Evolutionary conservation across 2,888 invertebrate genomes (phyloP).

Genomic region (Drosophila lacicola): DNA sequence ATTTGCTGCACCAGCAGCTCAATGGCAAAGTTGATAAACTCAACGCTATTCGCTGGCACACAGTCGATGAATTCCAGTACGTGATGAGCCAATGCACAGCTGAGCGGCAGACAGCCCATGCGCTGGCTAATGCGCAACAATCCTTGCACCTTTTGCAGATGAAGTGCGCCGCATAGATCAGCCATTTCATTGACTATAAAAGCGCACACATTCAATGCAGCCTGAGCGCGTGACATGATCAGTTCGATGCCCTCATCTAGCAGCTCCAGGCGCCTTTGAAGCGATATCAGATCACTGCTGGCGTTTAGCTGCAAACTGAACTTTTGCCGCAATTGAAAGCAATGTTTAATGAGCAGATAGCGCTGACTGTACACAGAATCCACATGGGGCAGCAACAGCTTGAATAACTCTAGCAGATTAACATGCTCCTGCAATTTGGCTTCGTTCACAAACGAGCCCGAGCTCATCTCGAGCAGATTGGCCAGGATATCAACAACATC

Average conservation of each 20-base stretch:
- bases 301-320: slow-evolving; percentile 65
- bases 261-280: slow-evolving; percentile 57
- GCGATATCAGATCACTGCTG: slow-evolving; percentile 60
- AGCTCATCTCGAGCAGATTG: slow-evolving; percentile 69
- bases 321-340: slow-evolving; percentile 68
- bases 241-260: slow-evolving; percentile 75
- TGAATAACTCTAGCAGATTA: slow-evolving; percentile 80
- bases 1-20: slow-evolving; percentile 83
- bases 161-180: slow-evolving; percentile 75
- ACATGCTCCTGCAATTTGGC: slow-evolving; percentile 60
- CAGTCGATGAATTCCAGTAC: slow-evolving; percentile 77
- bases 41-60: slow-evolving; percentile 62
- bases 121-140: slow-evolving; percentile 73
- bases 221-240: slow-evolving; percentile 70
- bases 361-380: slow-evolving; percentile 53
- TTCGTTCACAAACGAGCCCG: slow-evolving; percentile 39
- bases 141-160: slow-evolving; percentile 74
- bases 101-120: slow-evolving; percentile 78
- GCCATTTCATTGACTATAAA: slow-evolving; percentile 74
- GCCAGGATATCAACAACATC: slow-evolving; percentile 74
- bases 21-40: slow-evolving; percentile 80
- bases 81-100: slow-evolving; percentile 81
- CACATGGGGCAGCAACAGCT: slow-evolving; percentile 70
- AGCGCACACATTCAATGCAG: slow-evolving; percentile 67
- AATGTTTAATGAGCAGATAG: slow-evolving; percentile 72